Percentiles rank a stretch among this genome's conserved stretches.
phyloP scores from a whole-genome alignment of 1,140 invertebrate species.

The Aplysia californica region DNA sequence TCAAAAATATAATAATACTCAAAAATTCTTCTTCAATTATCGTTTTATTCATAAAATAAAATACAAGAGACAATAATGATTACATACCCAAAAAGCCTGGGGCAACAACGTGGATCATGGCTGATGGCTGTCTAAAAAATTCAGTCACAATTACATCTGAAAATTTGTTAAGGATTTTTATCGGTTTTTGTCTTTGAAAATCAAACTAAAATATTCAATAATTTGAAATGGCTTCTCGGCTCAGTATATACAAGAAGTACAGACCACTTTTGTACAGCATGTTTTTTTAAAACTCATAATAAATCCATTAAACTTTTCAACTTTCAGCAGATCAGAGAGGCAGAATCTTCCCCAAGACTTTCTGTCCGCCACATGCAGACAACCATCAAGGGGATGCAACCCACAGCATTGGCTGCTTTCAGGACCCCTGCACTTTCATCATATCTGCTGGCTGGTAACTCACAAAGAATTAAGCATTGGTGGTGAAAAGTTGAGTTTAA shows the following conservation, averaged over 20 bases:
- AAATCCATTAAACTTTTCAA: neutral
- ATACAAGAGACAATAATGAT: too few relatives aligned
- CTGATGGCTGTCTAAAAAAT: constrained; percentile 67
- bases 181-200: neutral
- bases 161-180: constrained; percentile 32
- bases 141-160: constrained; percentile 63
- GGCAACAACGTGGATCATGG: constrained; percentile 68
- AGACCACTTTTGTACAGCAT: neutral
- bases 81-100: constrained; percentile 64
- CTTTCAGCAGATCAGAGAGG: constrained; percentile 10
- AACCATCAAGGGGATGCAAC: constrained; percentile 19
- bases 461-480: too few relatives aligned
- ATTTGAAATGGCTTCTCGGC: too few relatives aligned
- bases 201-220: neutral
- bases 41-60: too few relatives aligned
- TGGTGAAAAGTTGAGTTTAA: too few relatives aligned
- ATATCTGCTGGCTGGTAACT: neutral
- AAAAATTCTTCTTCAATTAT: too few relatives aligned
- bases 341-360: constrained; percentile 3
- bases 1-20: too few relatives aligned
- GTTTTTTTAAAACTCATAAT: neutral
- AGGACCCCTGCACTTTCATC: constrained; percentile 36
- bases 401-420: constrained; percentile 28
- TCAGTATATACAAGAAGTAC: too few relatives aligned
- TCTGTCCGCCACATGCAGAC: constrained; percentile 28